Conservation (phyloP, 2,113 vertebrate species). For the Stegostoma tigrinum region DNA sequence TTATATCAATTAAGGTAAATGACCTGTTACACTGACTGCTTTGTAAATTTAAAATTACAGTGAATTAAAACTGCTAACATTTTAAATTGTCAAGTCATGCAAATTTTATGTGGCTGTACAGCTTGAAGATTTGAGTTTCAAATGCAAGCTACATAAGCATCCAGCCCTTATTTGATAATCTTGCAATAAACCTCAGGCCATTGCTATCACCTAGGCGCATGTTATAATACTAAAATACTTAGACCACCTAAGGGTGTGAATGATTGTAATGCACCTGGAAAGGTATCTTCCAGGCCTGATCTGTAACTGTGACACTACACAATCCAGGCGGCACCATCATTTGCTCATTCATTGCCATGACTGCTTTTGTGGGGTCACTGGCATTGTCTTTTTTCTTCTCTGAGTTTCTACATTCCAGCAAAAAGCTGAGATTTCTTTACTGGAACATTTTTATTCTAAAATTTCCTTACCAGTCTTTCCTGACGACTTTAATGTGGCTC, state of each 20-base stretch:
- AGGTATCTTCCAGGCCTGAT: background rate
- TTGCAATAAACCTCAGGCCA: background rate
- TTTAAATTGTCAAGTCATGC: background rate
- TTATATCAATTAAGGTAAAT: background rate
- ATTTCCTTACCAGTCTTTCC: slow-evolving; percentile 30
- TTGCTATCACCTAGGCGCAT: background rate
- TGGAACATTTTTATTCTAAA: background rate
- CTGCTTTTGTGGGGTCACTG: background rate
- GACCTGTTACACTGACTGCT: background rate
- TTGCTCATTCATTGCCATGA: background rate
- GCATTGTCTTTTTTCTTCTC: background rate
- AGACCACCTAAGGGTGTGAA: background rate
- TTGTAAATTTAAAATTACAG: background rate
- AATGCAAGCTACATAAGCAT: background rate
- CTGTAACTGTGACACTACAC: background rate
- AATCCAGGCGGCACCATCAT: background rate
- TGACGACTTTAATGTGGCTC: background rate
- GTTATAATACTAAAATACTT: background rate
- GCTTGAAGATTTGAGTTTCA: background rate
- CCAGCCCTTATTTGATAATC: background rate
- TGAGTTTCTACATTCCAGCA: background rate
- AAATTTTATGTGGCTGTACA: background rate
- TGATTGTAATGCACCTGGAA: background rate
- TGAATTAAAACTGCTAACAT: background rate
- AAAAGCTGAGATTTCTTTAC: background rate